Conservation (phyloP, 2,888 invertebrate species). For the Pterobdella sp. region DNA sequence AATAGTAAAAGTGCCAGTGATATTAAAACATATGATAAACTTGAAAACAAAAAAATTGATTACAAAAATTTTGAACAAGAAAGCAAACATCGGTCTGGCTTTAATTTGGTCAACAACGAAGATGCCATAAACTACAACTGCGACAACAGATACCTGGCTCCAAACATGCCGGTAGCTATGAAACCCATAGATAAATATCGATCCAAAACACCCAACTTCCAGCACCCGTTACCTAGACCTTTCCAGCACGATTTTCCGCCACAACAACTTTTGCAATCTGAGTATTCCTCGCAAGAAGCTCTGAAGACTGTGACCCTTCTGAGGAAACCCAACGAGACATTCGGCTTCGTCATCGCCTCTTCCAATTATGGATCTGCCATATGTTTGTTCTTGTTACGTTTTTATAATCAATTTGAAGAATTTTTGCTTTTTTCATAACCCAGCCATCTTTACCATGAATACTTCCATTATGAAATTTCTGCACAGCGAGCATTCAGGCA, state of each 20-base stretch:
- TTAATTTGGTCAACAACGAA: slow-evolving; percentile 2
- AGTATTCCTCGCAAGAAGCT: neutral
- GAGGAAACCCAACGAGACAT: slow-evolving; percentile 85
- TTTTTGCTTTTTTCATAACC: too few species aligned
- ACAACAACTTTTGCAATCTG: neutral
- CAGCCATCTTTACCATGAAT: too few species aligned
- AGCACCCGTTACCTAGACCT: neutral
- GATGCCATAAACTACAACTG: neutral
- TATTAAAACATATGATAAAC: neutral
- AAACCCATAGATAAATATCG: neutral
- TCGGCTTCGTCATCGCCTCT: slow-evolving; percentile 96
- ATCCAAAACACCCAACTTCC: neutral
- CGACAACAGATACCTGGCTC: neutral
- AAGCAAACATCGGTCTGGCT: neutral
- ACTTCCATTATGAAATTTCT: neutral
- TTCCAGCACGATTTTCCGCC: neutral
- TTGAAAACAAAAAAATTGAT: neutral
- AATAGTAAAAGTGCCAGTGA: neutral
- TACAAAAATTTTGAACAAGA: neutral
- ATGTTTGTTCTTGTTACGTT: slow-evolving; percentile 41
- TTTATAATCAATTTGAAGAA: neutral
- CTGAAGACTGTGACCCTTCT: slow-evolving; percentile 76
- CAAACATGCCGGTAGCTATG: neutral
- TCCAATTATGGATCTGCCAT: slow-evolving; percentile 49
- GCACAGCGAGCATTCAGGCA: neutral